Percentiles rank a stretch among this genome's conserved stretches.
Conservation (phyloP, 2,888 invertebrate species). For the Cephus nigrinus region DNA sequence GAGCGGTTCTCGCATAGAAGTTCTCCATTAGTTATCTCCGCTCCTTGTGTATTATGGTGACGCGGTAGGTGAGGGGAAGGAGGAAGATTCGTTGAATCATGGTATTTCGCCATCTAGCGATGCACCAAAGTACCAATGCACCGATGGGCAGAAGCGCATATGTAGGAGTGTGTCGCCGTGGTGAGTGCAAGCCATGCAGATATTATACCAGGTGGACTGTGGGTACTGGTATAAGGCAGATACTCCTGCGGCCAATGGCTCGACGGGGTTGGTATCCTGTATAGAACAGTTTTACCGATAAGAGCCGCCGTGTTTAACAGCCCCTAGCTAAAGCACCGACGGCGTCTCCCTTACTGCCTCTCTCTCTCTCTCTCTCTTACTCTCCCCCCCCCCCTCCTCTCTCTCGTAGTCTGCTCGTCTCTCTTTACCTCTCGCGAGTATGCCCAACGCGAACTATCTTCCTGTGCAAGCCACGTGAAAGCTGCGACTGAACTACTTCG, state of each 20-base stretch:
- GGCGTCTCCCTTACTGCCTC: constrained; percentile 33
- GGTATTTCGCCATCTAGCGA: not conserved
- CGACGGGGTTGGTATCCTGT: constrained; percentile 46
- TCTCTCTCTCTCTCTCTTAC: too few species aligned
- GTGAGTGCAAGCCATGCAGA: not conserved
- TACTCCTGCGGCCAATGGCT: constrained; percentile 50
- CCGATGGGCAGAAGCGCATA: not conserved
- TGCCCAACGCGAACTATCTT: not conserved
- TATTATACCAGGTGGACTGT: not conserved
- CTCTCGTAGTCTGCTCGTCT: not conserved
- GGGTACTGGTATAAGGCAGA: constrained; percentile 32
- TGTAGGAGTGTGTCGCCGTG: not conserved
- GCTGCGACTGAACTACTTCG: constrained; percentile 21
- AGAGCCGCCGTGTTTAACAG: constrained; percentile 62
- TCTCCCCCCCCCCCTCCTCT: not conserved
- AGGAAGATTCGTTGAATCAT: not conserved
- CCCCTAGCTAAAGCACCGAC: constrained; percentile 56
- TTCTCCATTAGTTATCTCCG: not conserved
- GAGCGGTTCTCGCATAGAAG: not conserved
- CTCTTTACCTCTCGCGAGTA: not conserved
- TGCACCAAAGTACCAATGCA: not conserved
- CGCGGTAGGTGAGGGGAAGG: not conserved
- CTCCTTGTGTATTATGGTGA: not conserved
- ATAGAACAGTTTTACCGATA: constrained; percentile 63
- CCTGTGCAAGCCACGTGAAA: constrained; percentile 12